Base-by-base conservation (phyloP, 2,113 vertebrate species). In the Corvus cornix region DNA sequence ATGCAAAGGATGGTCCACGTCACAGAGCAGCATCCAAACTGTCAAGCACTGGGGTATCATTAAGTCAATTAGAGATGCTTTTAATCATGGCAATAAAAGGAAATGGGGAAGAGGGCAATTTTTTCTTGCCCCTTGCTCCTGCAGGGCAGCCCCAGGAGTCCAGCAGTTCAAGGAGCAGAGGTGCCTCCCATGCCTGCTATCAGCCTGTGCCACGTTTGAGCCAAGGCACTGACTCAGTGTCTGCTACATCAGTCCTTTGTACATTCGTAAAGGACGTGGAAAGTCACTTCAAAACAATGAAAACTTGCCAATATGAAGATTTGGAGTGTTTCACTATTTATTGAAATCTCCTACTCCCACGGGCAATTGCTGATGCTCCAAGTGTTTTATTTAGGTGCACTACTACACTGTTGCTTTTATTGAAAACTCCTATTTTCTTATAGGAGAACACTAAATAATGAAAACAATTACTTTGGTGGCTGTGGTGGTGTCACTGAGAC, bases 101-200 rank as follows among this genome's bases (percentile, higher is more conserved):
- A 75, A 78, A 63, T 1, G 30, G 48, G 66, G 35, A 79, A 37
- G 33, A 76, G 19, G 13, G 15, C 1, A 6, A 44, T 66, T 11
- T 28, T 76, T 83, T 60, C 59, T 52, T 67, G 24, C 7, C 19
- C 37, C 44, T 52, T 20, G 2, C 11, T n/a, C 67, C 41, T 39
- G 35, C 39, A 60, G 85, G 48, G 46, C 7, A 62, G 55, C 28
- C 48, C 81, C 46, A 31, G 22, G 55, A 56, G 43, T n/a, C 1
- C 6, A 60, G 41, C 68, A 22, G 44, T 4, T 44, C 20, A 3
- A 51, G 63, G 14, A 69, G 67, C 44, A 46, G 48, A 31, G 2
- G 17, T 28, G 16, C 66, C 44, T 52, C 60, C 56, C 19, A 1
- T 1, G 16, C 6, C 41, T 28, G 31, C 52, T 3, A 0, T 9